Conservation (phyloP, 1,140 invertebrate species). For the Papilio helenus region DNA sequence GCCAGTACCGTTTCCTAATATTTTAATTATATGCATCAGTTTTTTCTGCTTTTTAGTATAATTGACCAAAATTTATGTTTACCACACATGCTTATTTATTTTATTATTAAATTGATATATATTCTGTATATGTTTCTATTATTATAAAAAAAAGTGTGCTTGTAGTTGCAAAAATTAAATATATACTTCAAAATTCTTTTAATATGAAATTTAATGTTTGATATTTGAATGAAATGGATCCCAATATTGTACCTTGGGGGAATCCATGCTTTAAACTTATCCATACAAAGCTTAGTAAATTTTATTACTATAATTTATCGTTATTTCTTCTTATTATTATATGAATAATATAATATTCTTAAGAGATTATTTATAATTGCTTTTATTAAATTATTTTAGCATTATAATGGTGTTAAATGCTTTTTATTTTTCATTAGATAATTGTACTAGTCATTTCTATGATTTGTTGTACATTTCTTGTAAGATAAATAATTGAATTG, state of each 20-base stretch:
- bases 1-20: not conserved
- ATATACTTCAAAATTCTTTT: not conserved
- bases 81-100: not conserved
- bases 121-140: not conserved
- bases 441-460: constrained; percentile 4
- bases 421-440: not conserved
- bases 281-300: not conserved
- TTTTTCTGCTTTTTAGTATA: not conserved
- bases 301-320: not conserved
- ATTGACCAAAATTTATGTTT: not conserved
- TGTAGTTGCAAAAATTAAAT: not conserved
- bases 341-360: not conserved
- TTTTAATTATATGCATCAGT: not conserved
- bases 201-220: not conserved
- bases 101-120: not conserved
- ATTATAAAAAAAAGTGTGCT: not conserved
- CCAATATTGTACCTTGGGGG: not conserved
- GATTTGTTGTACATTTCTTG: constrained; percentile 7
- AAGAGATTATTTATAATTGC: not conserved
- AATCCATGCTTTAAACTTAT: not conserved
- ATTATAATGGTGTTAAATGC: not conserved
- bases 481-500: not conserved
- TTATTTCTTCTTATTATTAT: not conserved
- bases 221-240: not conserved
- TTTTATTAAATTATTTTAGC: not conserved